phyloP scores from a whole-genome alignment of 1,140 invertebrate genomes.

The Metopolophium dirhodum region DNA sequence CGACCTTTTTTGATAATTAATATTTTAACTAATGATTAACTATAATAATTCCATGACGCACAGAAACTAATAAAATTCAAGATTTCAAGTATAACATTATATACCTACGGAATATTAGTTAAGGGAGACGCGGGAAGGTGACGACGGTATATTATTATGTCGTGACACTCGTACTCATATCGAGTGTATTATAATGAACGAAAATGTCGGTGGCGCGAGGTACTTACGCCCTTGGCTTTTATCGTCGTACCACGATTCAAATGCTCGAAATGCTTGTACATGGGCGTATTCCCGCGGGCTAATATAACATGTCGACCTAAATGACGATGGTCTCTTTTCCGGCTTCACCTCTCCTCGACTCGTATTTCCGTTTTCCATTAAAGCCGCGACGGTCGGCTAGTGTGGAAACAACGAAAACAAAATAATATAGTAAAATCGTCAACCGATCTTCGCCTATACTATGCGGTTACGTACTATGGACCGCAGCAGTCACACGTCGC shows the following conservation, averaged over 20 bases:
- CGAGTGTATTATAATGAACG: not conserved
- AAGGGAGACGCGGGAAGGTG: not conserved
- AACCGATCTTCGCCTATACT: not conserved
- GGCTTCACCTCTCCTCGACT: not conserved
- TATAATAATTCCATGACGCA: too few relatives aligned
- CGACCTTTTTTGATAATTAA: too few relatives aligned
- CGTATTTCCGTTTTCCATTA: constrained; percentile 1
- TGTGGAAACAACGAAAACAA: not conserved
- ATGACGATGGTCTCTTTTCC: not conserved
- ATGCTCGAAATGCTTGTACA: not conserved
- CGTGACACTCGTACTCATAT: not conserved
- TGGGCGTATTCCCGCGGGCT: not conserved
- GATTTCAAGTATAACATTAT: too few relatives aligned
- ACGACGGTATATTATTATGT: not conserved
- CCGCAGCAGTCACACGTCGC: not conserved
- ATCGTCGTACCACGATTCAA: not conserved
- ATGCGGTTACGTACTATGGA: not conserved
- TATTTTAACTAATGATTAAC: too few relatives aligned
- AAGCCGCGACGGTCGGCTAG: not conserved
- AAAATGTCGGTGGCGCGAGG: not conserved
- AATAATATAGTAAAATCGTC: not conserved
- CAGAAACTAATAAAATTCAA: too few relatives aligned
- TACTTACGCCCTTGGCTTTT: not conserved
- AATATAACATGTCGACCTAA: not conserved
- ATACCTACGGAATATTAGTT: not conserved